Conservation (phyloP, 2,888 invertebrate genomes). For the Synergus laeviventris region DNA sequence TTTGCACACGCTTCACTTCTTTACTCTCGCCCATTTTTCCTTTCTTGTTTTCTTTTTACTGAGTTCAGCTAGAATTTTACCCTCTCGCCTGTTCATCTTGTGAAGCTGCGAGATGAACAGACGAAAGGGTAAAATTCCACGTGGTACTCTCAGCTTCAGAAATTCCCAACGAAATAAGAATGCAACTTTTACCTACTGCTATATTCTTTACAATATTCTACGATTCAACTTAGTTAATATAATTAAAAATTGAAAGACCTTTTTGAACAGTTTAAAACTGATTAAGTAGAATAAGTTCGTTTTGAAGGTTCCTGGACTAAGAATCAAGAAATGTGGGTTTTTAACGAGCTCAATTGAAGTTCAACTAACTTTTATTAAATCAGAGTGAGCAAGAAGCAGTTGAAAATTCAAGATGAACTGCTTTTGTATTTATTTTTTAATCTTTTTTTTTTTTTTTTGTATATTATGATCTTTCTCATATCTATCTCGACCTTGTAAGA, state of each 20-base stretch:
- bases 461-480: neutral
- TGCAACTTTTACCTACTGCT: neutral
- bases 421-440: neutral
- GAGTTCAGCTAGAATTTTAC: slow-evolving; percentile 16
- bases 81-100: slow-evolving; percentile 41
- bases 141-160: slow-evolving; percentile 27
- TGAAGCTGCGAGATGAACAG: too few relatives aligned
- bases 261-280: neutral
- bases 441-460: neutral
- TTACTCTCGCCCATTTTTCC: neutral
- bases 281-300: neutral
- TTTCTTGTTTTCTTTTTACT: slow-evolving; percentile 14
- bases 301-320: neutral
- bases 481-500: too few relatives aligned
- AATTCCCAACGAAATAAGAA: neutral
- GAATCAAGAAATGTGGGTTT: neutral
- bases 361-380: neutral
- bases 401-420: neutral
- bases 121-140: too few relatives aligned
- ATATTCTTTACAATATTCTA: neutral
- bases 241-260: neutral
- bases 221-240: neutral
- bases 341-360: slow-evolving; percentile 15
- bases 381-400: neutral
- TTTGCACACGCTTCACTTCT: slow-evolving; percentile 41